Conservation (phyloP, 2,888 invertebrate genomes). For the Leucophora obtusa region DNA sequence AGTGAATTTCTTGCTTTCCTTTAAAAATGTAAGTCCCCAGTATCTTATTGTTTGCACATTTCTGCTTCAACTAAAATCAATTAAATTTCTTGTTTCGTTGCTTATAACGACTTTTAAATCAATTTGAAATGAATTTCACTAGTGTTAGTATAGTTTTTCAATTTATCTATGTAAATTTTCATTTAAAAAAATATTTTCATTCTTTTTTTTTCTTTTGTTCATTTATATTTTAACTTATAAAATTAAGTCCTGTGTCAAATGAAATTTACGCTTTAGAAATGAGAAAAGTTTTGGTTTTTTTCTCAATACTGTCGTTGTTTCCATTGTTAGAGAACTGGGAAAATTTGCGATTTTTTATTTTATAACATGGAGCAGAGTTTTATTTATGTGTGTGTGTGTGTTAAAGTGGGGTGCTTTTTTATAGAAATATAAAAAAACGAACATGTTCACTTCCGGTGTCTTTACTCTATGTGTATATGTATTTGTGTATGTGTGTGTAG, state of each 20-base stretch:
- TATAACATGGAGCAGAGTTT: slow-evolving; percentile 19
- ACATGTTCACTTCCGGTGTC: slow-evolving; percentile 59
- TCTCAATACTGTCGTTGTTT: slow-evolving; percentile 1
- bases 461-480: slow-evolving; percentile 23
- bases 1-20: not conserved
- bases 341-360: slow-evolving; percentile 29
- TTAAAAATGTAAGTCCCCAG: not conserved
- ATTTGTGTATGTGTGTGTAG: slow-evolving; percentile 41
- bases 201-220: slow-evolving; percentile 40
- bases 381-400: not conserved
- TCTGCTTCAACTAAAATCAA: slow-evolving; percentile 7
- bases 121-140: slow-evolving; percentile 29
- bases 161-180: slow-evolving; percentile 62
- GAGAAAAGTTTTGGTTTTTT: slow-evolving; percentile 68
- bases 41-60: too few relatives aligned
- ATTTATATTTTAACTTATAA: slow-evolving; percentile 56
- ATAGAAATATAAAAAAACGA: slow-evolving; percentile 6
- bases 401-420: not conserved
- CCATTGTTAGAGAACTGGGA: slow-evolving; percentile 27
- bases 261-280: slow-evolving; percentile 68
- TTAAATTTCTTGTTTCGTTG: slow-evolving; percentile 35
- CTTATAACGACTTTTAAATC: slow-evolving; percentile 59
- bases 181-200: slow-evolving; percentile 52
- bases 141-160: slow-evolving; percentile 46
- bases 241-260: slow-evolving; percentile 68